Evolutionary conservation across 2,113 vertebrate genomes (phyloP).

Genomic region (Cervus canadensis): DNA sequence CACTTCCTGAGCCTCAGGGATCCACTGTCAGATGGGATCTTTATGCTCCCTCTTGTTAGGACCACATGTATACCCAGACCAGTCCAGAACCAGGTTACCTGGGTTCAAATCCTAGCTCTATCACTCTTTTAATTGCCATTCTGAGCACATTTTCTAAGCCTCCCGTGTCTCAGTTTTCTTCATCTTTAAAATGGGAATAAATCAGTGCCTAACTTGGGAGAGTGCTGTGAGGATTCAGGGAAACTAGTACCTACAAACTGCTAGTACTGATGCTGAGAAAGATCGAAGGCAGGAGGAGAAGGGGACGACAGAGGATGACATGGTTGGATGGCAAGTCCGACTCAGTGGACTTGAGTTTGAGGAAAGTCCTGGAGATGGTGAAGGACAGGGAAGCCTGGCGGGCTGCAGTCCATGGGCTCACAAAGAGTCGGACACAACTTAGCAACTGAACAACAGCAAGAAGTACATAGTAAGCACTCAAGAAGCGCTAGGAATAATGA

Average conservation of each 20-base stretch:
- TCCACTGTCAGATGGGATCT: neutral
- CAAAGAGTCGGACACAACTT: neutral
- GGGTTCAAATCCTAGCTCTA: neutral
- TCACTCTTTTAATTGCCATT: neutral
- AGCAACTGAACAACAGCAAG: neutral
- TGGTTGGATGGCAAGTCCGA: neutral
- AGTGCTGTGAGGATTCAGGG: neutral
- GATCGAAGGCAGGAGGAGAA: neutral
- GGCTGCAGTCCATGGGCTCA: neutral
- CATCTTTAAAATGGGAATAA: neutral
- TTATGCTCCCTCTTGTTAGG: neutral
- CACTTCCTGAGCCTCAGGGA: neutral
- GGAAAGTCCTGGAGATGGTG: neutral
- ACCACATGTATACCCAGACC: neutral
- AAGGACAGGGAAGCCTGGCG: neutral
- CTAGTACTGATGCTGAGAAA: neutral
- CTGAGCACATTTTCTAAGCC: neutral
- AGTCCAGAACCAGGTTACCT: neutral
- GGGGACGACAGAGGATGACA: neutral
- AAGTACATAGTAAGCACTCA: neutral
- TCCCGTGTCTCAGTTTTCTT: neutral
- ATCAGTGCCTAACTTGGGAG: neutral
- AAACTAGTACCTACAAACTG: neutral
- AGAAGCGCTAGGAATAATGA: neutral
- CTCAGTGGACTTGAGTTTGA: neutral